These are phyloP conservation scores for Agrochola litura DNA, from an alignment of 2,888 invertebrate species.

Conservation along the genomic window DNA sequence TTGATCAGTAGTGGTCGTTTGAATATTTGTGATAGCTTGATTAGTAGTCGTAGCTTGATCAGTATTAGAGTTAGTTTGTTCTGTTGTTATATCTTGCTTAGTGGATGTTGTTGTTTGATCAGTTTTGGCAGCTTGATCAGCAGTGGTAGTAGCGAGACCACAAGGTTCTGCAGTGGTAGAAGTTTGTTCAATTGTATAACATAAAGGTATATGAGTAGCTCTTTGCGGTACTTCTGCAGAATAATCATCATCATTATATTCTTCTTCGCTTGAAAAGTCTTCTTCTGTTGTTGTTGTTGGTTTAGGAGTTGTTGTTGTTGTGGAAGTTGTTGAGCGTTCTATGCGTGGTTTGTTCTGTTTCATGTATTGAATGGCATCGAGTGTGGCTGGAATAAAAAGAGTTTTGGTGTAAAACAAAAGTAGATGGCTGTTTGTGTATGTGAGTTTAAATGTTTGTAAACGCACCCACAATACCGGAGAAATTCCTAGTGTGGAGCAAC, in stretches of 20 bases:
- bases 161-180: not conserved
- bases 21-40: not conserved
- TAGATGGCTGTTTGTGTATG: too few relatives aligned
- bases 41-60: not conserved
- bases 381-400: constrained; percentile 73
- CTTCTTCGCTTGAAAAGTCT: constrained; percentile 11
- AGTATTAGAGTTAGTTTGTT: not conserved
- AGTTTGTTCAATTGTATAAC: accelerated
- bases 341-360: constrained; percentile 67
- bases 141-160: not conserved
- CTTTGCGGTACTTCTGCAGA: constrained; percentile 9
- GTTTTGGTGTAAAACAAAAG: too few relatives aligned
- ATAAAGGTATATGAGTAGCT: too few relatives aligned
- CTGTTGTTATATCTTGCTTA: not conserved
- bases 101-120: not conserved
- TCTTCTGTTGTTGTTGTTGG: constrained; percentile 16
- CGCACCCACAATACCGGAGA: too few relatives aligned
- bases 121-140: constrained; percentile 1
- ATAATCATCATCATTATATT: constrained; percentile 8
- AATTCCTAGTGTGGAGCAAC: too few relatives aligned
- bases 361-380: constrained; percentile 73
- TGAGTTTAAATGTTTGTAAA: too few relatives aligned
- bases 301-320: constrained; percentile 10
- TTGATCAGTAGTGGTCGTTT: too few relatives aligned
- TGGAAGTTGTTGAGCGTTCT: constrained; percentile 53